Conservation (phyloP, 2,888 invertebrate genomes). For the Galerucella calmariensis region DNA sequence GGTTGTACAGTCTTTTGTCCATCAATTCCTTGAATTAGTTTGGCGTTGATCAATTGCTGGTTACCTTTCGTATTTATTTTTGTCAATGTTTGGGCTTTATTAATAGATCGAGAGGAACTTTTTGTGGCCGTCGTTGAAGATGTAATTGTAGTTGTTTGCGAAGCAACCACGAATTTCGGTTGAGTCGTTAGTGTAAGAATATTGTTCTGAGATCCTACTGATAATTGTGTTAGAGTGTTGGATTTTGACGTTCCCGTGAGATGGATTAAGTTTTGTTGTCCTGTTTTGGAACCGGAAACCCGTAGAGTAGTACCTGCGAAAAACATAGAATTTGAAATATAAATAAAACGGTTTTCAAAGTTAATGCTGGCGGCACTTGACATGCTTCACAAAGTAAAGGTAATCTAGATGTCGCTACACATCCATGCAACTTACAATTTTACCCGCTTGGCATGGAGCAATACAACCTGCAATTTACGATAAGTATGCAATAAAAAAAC, state of each 20-base stretch:
- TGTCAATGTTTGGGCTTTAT: conserved; percentile 52
- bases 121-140: conserved; percentile 52
- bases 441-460: too few species aligned
- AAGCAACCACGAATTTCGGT: conserved; percentile 61
- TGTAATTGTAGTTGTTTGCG: conserved; percentile 54
- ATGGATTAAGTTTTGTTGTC: conserved; percentile 67
- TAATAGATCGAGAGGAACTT: conserved; percentile 41
- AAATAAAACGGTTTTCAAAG: too few species aligned
- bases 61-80: conserved; percentile 61
- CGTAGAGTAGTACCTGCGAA: conserved; percentile 64
- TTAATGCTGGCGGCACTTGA: too few species aligned
- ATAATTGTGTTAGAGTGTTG: conserved; percentile 63
- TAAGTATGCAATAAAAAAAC: too few species aligned
- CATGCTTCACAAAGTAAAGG: too few species aligned
- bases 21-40: conserved; percentile 62
- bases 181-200: conserved; percentile 61
- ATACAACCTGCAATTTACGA: too few species aligned
- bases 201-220: conserved; percentile 68
- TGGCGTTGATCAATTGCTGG: conserved; percentile 66
- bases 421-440: too few species aligned
- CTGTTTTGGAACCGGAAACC: conserved; percentile 65
- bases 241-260: conserved; percentile 63
- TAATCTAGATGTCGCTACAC: too few species aligned
- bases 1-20: conserved; percentile 55
- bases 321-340: not conserved